Base-by-base conservation (phyloP, 2,113 vertebrate genomes). In the Megaleporinus macrocephalus region DNA sequence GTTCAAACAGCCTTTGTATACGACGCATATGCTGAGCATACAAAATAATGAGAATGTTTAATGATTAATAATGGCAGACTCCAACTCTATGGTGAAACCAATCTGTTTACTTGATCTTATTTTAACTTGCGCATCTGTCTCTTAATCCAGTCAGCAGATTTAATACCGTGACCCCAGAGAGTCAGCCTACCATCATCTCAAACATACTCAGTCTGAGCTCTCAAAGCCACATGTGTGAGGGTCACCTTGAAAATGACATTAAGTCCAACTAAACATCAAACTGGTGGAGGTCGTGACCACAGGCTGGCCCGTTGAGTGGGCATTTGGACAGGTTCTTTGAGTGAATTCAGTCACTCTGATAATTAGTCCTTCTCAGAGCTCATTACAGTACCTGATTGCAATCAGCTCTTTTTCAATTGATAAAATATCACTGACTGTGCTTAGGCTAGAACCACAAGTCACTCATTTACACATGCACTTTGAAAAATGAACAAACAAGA, bases 281-380 rank as follows among this genome's bases (percentile, higher is more conserved):
- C 18, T 44, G 59, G 41, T 0, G 1, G 22, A 33, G 76, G 29
- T 53, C 24, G 13, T 69, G 51, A 49, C 29, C 49, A 22, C 30
- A 70, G 10, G 26, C 47, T 13, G 59, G 51, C 30, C 49, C 27
- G 30, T 59, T 66, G 33, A 29, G 29, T 62, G 29, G 33, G 55
- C 47, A 24, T 73, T 41, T 33, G 41, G 30, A 53, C 47, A 55
- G 51, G 12, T 41, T 6, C 78, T 88, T 74, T 86, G 76, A 76
- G 62, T 15, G 69, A 89, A 84, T 69, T 66, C 24, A 57, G 72
- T 90, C 84, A 80, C 71, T 86, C 87, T 83, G 62, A 79, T 88
- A 89, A 92, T 90, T 88, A 89, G 86, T 86, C 90, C 88, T 89
- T 90, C 89, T 63, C 74, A 88, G 81, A 88, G 72, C 85, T 87